phyloP scores from a whole-genome alignment of 2,797 vertebrate species.

The Poliocrania exsul region DNA sequence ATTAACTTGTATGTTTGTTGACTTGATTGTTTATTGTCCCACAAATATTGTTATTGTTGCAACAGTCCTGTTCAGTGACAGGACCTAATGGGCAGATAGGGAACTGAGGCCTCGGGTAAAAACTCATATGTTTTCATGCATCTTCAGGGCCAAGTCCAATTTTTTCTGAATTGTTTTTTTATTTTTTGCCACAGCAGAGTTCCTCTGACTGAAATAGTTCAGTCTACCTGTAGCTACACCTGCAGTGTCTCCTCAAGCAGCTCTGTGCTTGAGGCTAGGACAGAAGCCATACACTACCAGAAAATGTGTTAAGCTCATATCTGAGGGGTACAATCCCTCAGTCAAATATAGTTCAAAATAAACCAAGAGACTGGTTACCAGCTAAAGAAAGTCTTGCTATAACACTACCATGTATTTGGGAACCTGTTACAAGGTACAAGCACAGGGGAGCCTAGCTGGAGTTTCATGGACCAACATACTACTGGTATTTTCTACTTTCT shows the following conservation, averaged over 20 bases:
- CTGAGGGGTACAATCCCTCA: background rate
- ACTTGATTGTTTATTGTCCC: background rate
- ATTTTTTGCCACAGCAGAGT: background rate
- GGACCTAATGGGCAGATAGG: background rate
- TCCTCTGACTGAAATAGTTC: background rate
- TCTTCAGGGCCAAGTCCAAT: background rate
- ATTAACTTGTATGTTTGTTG: background rate
- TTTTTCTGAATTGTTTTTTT: background rate
- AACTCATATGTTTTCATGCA: background rate
- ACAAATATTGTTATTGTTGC: background rate
- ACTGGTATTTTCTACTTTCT: background rate
- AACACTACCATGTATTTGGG: background rate
- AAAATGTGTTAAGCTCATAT: background rate
- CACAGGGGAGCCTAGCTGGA: background rate
- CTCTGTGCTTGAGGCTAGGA: background rate
- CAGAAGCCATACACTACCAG: background rate
- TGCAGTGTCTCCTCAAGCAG: background rate
- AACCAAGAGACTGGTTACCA: background rate
- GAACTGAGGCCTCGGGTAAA: background rate
- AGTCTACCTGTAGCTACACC: background rate
- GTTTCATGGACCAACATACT: background rate
- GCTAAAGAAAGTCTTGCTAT: background rate
- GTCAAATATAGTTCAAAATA: background rate
- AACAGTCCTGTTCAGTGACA: background rate
- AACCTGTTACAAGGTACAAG: background rate